A percentile compares a stretch with the other conserved stretches of the same genome.
These are phyloP conservation scores for Potamarius usumacintae DNA, from an alignment of 2,113 vertebrate species.

Conservation along the genomic window DNA sequence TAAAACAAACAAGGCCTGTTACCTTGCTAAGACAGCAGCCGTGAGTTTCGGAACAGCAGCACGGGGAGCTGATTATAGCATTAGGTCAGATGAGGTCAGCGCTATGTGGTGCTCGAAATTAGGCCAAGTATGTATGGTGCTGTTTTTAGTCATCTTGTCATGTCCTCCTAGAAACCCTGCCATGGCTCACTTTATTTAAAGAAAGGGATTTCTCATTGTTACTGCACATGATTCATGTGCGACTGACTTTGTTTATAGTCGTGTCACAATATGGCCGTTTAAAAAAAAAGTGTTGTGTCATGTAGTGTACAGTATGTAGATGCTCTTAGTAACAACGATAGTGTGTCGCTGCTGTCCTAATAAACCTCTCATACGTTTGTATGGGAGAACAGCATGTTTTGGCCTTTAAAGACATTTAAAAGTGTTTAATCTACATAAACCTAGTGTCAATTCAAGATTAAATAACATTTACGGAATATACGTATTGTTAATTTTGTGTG, in stretches of 20 bases:
- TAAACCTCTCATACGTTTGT: too few species aligned
- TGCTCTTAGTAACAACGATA: background rate
- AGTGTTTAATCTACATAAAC: too few species aligned
- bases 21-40: constrained; percentile 25
- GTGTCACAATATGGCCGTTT: background rate
- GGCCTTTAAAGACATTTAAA: too few species aligned
- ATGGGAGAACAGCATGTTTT: too few species aligned
- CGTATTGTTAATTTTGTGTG: too few species aligned
- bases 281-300: too few species aligned
- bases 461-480: too few species aligned
- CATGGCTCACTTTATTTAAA: constrained; percentile 11
- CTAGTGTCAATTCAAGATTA: too few species aligned
- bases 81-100: constrained; percentile 32
- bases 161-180: constrained; percentile 17
- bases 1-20: constrained; percentile 31
- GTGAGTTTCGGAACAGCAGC: constrained; percentile 12
- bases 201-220: constrained; percentile 10
- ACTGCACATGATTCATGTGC: background rate
- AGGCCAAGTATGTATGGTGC: constrained; percentile 31
- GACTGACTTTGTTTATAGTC: background rate
- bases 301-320: background rate
- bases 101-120: constrained; percentile 26
- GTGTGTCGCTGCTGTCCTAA: too few species aligned
- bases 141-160: constrained; percentile 34
- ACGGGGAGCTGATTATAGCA: constrained; percentile 28